Evolutionary conservation across 2,797 vertebrate genomes (phyloP).

Genomic region (Eleutherodactylus coqui): DNA sequence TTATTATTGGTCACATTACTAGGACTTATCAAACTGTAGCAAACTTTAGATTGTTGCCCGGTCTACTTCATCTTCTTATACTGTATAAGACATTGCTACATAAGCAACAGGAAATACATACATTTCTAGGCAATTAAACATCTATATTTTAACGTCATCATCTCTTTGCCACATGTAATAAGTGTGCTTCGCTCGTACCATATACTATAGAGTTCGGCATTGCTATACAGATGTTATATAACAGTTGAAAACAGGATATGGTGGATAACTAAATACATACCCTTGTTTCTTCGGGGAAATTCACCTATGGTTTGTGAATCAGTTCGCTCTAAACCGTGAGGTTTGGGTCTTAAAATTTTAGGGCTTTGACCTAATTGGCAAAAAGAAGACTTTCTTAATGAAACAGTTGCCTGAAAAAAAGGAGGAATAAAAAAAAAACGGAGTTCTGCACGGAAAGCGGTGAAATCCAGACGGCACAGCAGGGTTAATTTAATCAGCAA

Average conservation of each 20-base stretch:
- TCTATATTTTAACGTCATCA: too few relatives aligned
- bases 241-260: constrained; percentile 59
- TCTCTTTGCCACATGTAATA: background rate
- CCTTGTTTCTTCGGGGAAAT: constrained; percentile 95
- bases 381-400: constrained; percentile 96
- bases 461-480: constrained; percentile 70
- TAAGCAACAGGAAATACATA: background rate
- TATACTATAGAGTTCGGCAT: background rate
- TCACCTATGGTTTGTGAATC: constrained; percentile 99
- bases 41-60: too few relatives aligned
- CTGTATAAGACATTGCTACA: background rate
- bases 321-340: constrained; percentile 98
- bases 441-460: constrained; percentile 70
- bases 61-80: background rate
- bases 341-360: constrained; percentile 99
- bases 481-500: constrained; percentile 71
- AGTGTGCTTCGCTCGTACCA: background rate
- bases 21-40: too few relatives aligned
- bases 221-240: background rate
- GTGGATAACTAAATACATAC: constrained; percentile 88
- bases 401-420: constrained; percentile 71
- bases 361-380: constrained; percentile 98
- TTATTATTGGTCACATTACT: too few relatives aligned
- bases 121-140: background rate
- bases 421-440: constrained; percentile 74